Evolutionary conservation across 2,113 vertebrate species (phyloP).

Genomic region (Todiramphus saurophagus): DNA sequence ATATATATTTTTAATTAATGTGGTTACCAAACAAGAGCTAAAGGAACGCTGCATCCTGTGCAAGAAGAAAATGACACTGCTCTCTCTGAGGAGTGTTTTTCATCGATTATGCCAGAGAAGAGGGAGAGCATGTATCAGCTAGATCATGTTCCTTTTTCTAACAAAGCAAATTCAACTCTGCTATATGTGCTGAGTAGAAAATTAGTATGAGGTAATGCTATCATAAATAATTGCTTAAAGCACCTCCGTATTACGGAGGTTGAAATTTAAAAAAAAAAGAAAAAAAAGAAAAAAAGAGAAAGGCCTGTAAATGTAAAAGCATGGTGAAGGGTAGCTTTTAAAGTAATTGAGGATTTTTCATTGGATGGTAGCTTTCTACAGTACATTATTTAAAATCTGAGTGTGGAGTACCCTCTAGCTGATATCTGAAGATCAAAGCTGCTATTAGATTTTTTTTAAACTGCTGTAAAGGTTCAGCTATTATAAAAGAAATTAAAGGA

Average conservation of each 20-base stretch:
- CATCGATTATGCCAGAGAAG: constrained; percentile 42
- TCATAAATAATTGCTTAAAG: constrained; percentile 77
- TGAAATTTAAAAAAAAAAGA: constrained; percentile 40
- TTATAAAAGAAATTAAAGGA: constrained; percentile 67
- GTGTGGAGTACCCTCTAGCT: constrained; percentile 48
- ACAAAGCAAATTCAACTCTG: constrained; percentile 48
- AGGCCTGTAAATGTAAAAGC: constrained; percentile 60
- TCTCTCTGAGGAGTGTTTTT: constrained; percentile 12
- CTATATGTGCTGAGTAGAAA: constrained; percentile 37
- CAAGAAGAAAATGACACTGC: neutral
- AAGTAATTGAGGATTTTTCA: constrained; percentile 67
- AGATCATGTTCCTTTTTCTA: constrained; percentile 23
- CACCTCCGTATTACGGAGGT: neutral
- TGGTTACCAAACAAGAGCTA: neutral
- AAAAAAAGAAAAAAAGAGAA: constrained; percentile 39
- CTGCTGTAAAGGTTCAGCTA: constrained; percentile 35
- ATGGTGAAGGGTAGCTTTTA: constrained; percentile 63
- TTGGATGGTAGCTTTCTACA: constrained; percentile 50
- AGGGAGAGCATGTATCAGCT: neutral
- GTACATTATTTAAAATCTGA: constrained; percentile 59
- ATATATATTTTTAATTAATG: neutral
- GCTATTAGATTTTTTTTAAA: constrained; percentile 41
- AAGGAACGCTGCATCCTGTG: neutral
- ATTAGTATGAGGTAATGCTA: constrained; percentile 73
- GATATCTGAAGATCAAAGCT: constrained; percentile 66